Percentiles rank a stretch among this genome's conserved stretches.
Evolutionary conservation across 2,113 vertebrate species (phyloP).

Genomic region (Misgurnus anguillicaudatus): DNA sequence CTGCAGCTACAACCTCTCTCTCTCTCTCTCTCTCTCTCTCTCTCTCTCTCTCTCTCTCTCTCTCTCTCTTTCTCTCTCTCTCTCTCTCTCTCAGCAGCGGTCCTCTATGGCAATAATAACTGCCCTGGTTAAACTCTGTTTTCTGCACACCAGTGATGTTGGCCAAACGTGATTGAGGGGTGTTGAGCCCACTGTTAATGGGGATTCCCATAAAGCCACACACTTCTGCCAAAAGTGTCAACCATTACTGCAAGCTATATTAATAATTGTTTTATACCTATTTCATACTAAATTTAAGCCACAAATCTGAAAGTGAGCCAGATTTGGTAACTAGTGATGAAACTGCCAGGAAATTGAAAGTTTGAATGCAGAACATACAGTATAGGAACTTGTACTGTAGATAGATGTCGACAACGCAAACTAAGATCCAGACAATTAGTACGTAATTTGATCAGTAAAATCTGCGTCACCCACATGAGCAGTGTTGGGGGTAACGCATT

Average conservation of each 20-base stretch:
- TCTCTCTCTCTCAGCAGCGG: conserved; percentile 15
- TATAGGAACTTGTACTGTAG: too few relatives aligned
- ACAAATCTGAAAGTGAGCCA: conserved; percentile 18
- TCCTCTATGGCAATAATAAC: neutral
- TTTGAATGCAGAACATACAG: conserved; percentile 11
- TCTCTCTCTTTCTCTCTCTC: conserved; percentile 7
- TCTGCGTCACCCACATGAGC: too few relatives aligned
- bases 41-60: conserved; percentile 1
- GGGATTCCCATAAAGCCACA: conserved; percentile 26
- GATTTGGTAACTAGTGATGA: conserved; percentile 17
- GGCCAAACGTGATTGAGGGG: conserved; percentile 35
- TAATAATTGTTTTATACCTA: conserved; percentile 15
- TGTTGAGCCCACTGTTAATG: conserved; percentile 42
- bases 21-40: conserved; percentile 32
- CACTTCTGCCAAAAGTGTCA: conserved; percentile 30
- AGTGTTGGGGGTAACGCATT: too few relatives aligned
- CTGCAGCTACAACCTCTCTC: conserved; percentile 55
- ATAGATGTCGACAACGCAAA: too few relatives aligned
- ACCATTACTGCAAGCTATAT: conserved; percentile 30
- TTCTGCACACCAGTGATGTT: neutral
- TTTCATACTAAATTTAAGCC: conserved; percentile 21
- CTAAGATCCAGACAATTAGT: too few relatives aligned
- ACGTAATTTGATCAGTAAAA: too few relatives aligned
- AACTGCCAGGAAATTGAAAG: neutral
- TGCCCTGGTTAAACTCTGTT: neutral